phyloP scores from a whole-genome alignment of 2,888 invertebrate genomes.

The Dryomyza anilis region DNA sequence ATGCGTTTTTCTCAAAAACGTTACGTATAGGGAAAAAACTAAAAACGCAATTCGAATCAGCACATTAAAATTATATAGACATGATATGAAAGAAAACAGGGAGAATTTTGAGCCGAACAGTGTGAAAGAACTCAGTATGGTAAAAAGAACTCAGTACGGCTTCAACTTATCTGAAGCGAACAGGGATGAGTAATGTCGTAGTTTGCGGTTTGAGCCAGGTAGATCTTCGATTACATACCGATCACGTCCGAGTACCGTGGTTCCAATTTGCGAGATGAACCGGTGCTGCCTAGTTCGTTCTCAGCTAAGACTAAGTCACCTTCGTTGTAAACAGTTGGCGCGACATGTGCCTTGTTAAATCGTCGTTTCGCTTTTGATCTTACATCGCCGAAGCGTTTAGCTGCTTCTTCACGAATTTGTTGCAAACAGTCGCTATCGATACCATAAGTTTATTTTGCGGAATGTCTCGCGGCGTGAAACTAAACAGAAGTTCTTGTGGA shows the following conservation, averaged over 20 bases:
- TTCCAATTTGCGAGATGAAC: conserved; percentile 36
- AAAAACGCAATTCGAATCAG: too few relatives aligned
- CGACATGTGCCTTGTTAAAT: conserved; percentile 26
- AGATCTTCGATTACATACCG: conserved; percentile 40
- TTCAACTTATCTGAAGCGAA: conserved; percentile 36
- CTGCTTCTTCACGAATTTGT: neutral
- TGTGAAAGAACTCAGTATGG: too few relatives aligned
- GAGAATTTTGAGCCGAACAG: too few relatives aligned
- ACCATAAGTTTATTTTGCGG: conserved; percentile 1
- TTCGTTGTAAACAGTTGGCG: conserved; percentile 19
- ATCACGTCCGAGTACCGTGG: conserved; percentile 35
- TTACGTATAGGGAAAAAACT: too few relatives aligned
- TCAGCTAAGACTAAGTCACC: conserved; percentile 30
- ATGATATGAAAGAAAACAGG: too few relatives aligned
- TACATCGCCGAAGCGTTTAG: conserved; percentile 3
- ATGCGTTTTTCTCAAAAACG: too few relatives aligned
- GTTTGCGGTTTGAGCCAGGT: conserved; percentile 32
- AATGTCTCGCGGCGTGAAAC: conserved; percentile 27
- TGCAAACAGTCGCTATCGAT: too few relatives aligned
- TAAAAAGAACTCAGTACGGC: too few relatives aligned
- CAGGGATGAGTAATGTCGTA: conserved; percentile 35
- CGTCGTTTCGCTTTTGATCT: conserved; percentile 24
- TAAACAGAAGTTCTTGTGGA: conserved; percentile 28
- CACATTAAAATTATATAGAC: too few relatives aligned
- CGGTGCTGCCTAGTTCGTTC: conserved; percentile 27